Base-by-base conservation (phyloP, 2,888 invertebrate species). In the Chouioia cunea region DNA sequence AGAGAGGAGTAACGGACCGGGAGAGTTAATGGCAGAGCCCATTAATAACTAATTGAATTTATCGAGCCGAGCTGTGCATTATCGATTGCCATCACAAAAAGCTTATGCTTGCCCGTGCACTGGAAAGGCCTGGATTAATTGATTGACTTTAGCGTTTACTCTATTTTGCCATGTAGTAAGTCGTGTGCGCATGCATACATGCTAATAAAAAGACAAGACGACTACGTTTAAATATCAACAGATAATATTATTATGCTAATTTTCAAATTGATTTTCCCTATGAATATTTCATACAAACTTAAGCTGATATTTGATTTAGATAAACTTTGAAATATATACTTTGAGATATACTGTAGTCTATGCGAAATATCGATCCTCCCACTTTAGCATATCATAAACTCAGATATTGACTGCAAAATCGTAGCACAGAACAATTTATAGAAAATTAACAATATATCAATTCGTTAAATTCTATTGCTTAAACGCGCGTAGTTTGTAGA, bases 41-140 rank as follows among this genome's bases (percentile, higher is more conserved):
- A 82, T 77, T 77, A 78, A 80, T 82, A 82, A 82, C 82, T 83
- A 83, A 83, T 82, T 80, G 79, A 78, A 78, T 81, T 76, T 77
- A 78, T 77, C 77, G 70, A n/a, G 48, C 10, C 18, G 63, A 44
- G 76, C 70, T 74, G 75, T 75, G 75, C 74, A 73, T 75, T 77
- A 75, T 75, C 76, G 77, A 78, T 79, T 78, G 76, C 77, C 69
- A 70, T 56, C 70, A 65, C 72, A 64, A 58, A 52, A 23, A 58
- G 14, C 36, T 22, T 4, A 36, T 16, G 47, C 16, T 8, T 18
- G 57, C 10, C 12, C 44, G 56, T 4, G 44, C 23, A 36, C 52
- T 2, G n/a, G 16, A n/a, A 60, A 23, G 57, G 23, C 65, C 60
- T 14, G n/a, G 65, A 73, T 73, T 73, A 73, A 73, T 73, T 66